A percentile compares a stretch with the other conserved stretches of the same genome.
phyloP scores from a whole-genome alignment of 2,888 invertebrate genomes.

The Cantharis lateralis region DNA sequence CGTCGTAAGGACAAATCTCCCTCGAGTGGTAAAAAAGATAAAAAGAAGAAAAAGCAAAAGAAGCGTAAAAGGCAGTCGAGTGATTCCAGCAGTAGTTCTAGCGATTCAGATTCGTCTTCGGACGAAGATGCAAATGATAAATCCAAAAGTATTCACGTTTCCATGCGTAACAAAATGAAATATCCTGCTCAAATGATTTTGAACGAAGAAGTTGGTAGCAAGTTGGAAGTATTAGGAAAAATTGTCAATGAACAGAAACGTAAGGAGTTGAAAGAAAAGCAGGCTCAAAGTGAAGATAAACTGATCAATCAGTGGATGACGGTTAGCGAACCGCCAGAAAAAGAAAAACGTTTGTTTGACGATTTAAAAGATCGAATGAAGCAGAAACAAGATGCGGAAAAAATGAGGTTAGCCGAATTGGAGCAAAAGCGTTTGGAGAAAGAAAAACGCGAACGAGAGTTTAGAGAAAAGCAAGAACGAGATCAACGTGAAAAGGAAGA shows the following conservation, averaged over 20 bases:
- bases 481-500: slow-evolving; percentile 44
- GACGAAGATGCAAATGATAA: slow-evolving; percentile 56
- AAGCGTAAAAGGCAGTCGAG: slow-evolving; percentile 48
- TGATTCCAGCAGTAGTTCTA: slow-evolving; percentile 55
- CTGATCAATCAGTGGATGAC: slow-evolving; percentile 61
- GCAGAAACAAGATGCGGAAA: slow-evolving; percentile 58
- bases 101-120: slow-evolving; percentile 55
- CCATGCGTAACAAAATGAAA: slow-evolving; percentile 65
- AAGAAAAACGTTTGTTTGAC: slow-evolving; percentile 58
- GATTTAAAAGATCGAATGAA: slow-evolving; percentile 60
- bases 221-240: slow-evolving; percentile 54
- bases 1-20: slow-evolving; percentile 41
- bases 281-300: slow-evolving; percentile 45
- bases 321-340: slow-evolving; percentile 52
- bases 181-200: slow-evolving; percentile 57
- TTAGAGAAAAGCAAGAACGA: slow-evolving; percentile 49
- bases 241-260: slow-evolving; percentile 58
- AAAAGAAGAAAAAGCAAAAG: slow-evolving; percentile 62
- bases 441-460: slow-evolving; percentile 51
- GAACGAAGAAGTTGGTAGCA: slow-evolving; percentile 55
- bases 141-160: slow-evolving; percentile 66
- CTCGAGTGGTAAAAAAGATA: slow-evolving; percentile 49
- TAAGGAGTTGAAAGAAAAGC: slow-evolving; percentile 35
- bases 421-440: slow-evolving; percentile 50
- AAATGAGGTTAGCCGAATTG: slow-evolving; percentile 48